Evolutionary conservation across 2,888 invertebrate genomes (phyloP), one percentile per base, ranked within the genome.

Genomic region (Stenotaenia linearis): DNA sequence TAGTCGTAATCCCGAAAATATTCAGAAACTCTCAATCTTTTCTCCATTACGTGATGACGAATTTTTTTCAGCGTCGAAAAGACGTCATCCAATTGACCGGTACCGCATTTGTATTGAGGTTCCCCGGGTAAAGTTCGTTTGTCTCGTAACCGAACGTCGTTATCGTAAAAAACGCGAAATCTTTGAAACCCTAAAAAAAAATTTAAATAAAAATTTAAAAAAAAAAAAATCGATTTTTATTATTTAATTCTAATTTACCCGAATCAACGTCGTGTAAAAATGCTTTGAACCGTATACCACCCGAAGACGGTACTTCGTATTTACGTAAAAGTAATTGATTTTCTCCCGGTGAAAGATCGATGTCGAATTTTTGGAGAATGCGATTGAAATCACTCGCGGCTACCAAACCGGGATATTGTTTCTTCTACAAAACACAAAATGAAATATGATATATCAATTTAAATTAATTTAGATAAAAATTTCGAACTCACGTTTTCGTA

Each of bases 1-100:
- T 18, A n/a, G 37, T 79, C 79, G 21, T 74, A 79, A 79, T 79
- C 79, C 10, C 37, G 32, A 35, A 79, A 79, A 74, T 18, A 79
- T 79, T 79, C 79, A 5, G 74, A 74, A 15, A 79, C 79, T 45
- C 79, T 69, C 23, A 79, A 15, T 18, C 79, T 7, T 74, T 50
- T 79, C 23, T 23, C 35, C 21, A 79, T 3, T 0, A 79, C 79
- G 23, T 79, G 79, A 74, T 74, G 75, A 1, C 79, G 28, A n/a
- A 79, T 79, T 50, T 79, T 79, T 25, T 45, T 35, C 25, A 79
- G 21, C 1, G 28, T 21, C 5, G 23, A 18, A 79, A 30, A 79
- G 9, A 79, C 79, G 23, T 79, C 79, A 0, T 21, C 18, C n/a
- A 74, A 7, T 23, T 35, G 28, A 35, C 23, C 32, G 15, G 40